These are phyloP conservation scores for Phortica magna DNA, from an alignment of 2,888 invertebrate genomes.

Conservation along the genomic window DNA sequence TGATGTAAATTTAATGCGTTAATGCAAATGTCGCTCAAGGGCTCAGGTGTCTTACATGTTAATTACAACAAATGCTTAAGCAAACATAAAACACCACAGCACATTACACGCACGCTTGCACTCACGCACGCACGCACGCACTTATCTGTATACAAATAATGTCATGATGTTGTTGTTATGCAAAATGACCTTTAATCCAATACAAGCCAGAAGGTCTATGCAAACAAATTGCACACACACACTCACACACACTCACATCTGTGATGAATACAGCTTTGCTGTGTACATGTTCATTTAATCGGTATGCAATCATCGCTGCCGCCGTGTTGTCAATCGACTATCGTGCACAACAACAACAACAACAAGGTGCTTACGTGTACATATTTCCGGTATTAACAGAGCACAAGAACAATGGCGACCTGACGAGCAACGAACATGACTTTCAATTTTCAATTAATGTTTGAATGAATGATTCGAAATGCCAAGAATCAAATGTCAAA, in stretches of 20 bases:
- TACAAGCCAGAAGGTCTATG: conserved; percentile 22
- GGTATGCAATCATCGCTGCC: conserved; percentile 44
- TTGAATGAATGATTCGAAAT: conserved; percentile 39
- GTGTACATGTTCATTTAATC: conserved; percentile 47
- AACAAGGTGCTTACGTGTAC: conserved; percentile 32
- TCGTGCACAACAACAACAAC: not conserved
- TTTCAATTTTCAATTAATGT: conserved; percentile 64
- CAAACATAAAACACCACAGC: too few relatives aligned
- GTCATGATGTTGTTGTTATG: too few relatives aligned
- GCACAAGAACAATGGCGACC: conserved; percentile 52
- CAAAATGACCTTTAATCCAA: conserved; percentile 35
- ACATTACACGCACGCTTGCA: conserved; percentile 27
- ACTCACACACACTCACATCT: conserved; percentile 18
- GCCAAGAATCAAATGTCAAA: conserved; percentile 35
- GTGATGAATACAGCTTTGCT: not conserved
- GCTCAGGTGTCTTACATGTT: too few relatives aligned
- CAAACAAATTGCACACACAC: conserved; percentile 4
- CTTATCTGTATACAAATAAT: too few relatives aligned
- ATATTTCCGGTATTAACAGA: conserved; percentile 66
- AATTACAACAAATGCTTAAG: too few relatives aligned
- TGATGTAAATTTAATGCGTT: too few relatives aligned
- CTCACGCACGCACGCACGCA: conserved; percentile 48
- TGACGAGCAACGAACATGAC: conserved; percentile 28
- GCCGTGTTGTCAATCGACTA: conserved; percentile 19
- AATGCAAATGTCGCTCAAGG: too few relatives aligned